Conservation (phyloP, 1,140 invertebrate species). For the Dryas iulia region DNA sequence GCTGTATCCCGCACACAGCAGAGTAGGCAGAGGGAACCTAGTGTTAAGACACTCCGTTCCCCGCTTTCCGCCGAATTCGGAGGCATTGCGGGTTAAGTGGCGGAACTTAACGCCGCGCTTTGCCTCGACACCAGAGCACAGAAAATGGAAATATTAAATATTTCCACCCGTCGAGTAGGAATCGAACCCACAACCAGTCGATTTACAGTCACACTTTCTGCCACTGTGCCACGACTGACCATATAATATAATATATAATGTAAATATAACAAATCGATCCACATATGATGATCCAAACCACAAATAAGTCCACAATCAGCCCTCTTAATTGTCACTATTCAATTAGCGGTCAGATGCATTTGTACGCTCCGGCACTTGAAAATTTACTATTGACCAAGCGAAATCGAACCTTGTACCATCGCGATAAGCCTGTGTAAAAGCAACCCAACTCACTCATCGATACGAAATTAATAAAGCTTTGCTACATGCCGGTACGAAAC, state of each 20-base stretch:
- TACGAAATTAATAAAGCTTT: slow-evolving; percentile 8
- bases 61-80: too few species aligned
- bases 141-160: too few species aligned
- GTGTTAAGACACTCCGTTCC: too few species aligned
- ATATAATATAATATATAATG: background rate
- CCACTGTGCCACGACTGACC: too few species aligned
- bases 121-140: too few species aligned
- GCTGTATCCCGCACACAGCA: too few species aligned
- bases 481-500: background rate
- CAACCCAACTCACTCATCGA: background rate
- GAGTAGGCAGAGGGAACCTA: too few species aligned
- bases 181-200: too few species aligned
- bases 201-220: too few species aligned
- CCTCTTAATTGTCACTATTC: slow-evolving; percentile 36
- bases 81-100: too few species aligned
- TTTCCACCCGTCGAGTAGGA: too few species aligned
- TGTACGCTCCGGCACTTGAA: background rate
- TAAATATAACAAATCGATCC: slow-evolving; percentile 4
- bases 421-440: background rate
- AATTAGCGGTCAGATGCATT: slow-evolving; percentile 31
- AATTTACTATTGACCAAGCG: background rate
- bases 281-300: slow-evolving; percentile 14
- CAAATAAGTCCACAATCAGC: slow-evolving; percentile 30
- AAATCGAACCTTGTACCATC: background rate
- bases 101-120: too few species aligned